Base-by-base conservation (phyloP, 2,888 invertebrate species). In the Himalopsyche japonica region DNA sequence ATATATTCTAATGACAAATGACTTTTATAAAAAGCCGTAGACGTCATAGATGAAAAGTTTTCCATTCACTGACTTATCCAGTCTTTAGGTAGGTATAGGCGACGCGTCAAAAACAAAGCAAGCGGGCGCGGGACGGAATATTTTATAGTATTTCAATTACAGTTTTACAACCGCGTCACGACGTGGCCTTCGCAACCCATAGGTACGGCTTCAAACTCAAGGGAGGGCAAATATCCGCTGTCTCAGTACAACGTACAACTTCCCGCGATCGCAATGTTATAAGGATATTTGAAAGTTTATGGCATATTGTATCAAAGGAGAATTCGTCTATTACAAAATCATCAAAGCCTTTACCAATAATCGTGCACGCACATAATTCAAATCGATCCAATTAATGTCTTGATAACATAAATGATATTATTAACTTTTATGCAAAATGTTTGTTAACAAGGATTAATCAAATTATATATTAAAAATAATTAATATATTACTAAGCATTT, bases 141-240 rank as follows among this genome's bases (percentile, higher is more conserved):
- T 86, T 86, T 86, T 85, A 86, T 86, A 84, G 86, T 84, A 83
- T 86, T 86, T 86, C 86, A 86, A 86, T 86, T 86, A 86, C 86
- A 86, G 85, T 86, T 86, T 86, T 86, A 86, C 86, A 86, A 81
- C 86, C 86, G 81, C 79, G 83, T 81, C 84, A 85, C 79, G 76
- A 81, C 70, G 85, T 85, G 82, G 79, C 81, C 86, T 77, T 20
- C 78, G 57, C 37, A 20, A 57, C 57, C 57, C 57, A 57, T 57
- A 57, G 24, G 57, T 57, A 57, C 57, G 24, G 57, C 57, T 24
- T 57, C 24, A 20, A n/a, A 57, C 57, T 57, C 20, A 24, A 24
- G 57, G 57, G 57, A 8, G 57, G 20, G 57, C 20, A 57, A 57
- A 57, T 57, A 57, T 57, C 57, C 20, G 24, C 57, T 57, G 57